A percentile compares a stretch with the other conserved stretches of the same genome.
These are phyloP conservation scores for Planococcus citri DNA, from an alignment of 1,140 invertebrate genomes.

Conservation along the genomic window DNA sequence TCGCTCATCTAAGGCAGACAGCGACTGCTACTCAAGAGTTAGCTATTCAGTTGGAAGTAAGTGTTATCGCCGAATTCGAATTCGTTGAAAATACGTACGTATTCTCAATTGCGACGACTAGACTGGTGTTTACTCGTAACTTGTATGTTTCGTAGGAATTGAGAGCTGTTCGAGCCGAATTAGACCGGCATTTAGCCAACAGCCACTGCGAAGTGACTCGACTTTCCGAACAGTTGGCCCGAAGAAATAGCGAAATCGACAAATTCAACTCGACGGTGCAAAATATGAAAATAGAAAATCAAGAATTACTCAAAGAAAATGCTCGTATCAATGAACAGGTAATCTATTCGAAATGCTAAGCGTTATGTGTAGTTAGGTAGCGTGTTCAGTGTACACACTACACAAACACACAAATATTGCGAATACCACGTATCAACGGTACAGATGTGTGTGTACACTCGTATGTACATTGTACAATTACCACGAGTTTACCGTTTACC, in stretches of 20 bases:
- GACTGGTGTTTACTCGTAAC: too few species aligned
- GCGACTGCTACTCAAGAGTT: slow-evolving; percentile 35
- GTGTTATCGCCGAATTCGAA: neutral
- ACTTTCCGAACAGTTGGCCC: slow-evolving; percentile 27
- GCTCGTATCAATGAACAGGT: slow-evolving; percentile 41
- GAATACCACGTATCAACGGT: too few species aligned
- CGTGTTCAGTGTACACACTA: neutral
- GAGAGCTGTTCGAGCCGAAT: slow-evolving; percentile 27
- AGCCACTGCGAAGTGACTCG: slow-evolving; percentile 25
- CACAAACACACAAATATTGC: too few species aligned
- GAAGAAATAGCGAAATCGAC: slow-evolving; percentile 32
- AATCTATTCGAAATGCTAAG: slow-evolving; percentile 25
- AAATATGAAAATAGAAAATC: slow-evolving; percentile 30
- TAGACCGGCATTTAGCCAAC: slow-evolving; percentile 22
- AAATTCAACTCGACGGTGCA: slow-evolving; percentile 32
- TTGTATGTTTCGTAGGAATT: slow-evolving; percentile 36
- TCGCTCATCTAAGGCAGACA: slow-evolving; percentile 31
- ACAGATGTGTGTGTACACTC: too few species aligned
- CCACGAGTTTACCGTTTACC: too few species aligned
- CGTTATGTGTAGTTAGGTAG: neutral
- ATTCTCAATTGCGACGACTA: too few species aligned
- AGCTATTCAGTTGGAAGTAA: slow-evolving; percentile 44
- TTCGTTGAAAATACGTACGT: neutral
- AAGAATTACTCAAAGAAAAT: slow-evolving; percentile 37
- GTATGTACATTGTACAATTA: too few species aligned